phyloP scores from a whole-genome alignment of 2,888 invertebrate species.

The Linyphia triangularis region DNA sequence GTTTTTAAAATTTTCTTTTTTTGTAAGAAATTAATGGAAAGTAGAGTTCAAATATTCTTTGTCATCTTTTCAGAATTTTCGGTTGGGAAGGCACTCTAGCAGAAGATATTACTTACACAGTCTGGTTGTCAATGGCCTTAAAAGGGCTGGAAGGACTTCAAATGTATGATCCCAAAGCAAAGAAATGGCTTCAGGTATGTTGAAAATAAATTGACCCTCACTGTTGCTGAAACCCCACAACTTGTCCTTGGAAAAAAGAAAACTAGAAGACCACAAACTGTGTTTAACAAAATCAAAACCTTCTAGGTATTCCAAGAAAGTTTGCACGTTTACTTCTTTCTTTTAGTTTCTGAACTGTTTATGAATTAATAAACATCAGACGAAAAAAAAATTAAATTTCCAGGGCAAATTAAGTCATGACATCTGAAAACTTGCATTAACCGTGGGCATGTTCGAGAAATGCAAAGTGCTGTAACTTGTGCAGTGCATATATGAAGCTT shows the following conservation, averaged over 20 bases:
- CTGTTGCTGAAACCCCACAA: too few relatives aligned
- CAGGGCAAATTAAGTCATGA: too few relatives aligned
- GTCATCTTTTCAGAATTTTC: constrained; percentile 82
- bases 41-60: too few relatives aligned
- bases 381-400: too few relatives aligned
- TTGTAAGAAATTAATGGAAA: too few relatives aligned
- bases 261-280: neutral
- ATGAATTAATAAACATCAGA: neutral
- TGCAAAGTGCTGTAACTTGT: too few relatives aligned
- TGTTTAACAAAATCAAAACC: neutral
- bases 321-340: neutral
- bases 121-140: constrained; percentile 94
- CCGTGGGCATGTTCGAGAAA: too few relatives aligned
- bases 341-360: neutral
- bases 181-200: constrained; percentile 91
- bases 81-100: constrained; percentile 88
- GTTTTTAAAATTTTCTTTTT: too few relatives aligned
- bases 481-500: too few relatives aligned
- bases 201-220: too few relatives aligned
- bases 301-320: neutral
- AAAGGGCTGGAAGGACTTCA: constrained; percentile 92
- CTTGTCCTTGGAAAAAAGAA: neutral
- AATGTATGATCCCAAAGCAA: constrained; percentile 92
- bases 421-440: too few relatives aligned
- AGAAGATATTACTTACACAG: constrained; percentile 91